A percentile compares a stretch with the other conserved stretches of the same genome.
Evolutionary conservation across 2,888 invertebrate species (phyloP).

Genomic region (Drosophila diplacantha): DNA sequence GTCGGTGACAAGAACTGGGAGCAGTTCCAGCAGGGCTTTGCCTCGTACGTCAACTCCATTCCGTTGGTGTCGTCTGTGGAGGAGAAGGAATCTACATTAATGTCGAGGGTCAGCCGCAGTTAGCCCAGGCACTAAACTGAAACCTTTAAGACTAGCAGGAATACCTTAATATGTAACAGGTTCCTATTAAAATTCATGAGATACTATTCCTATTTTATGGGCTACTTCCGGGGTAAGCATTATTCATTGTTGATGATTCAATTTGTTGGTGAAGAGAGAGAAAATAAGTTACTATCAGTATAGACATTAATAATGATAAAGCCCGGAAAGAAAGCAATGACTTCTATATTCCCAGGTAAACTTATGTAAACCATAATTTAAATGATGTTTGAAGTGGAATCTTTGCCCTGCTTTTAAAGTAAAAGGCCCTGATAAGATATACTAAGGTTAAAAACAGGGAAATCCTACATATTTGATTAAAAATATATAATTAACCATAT

Average conservation of each 20-base stretch:
- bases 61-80: slow-evolving; percentile 7
- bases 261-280: too few species aligned
- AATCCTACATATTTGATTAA: neutral
- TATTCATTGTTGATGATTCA: neutral
- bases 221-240: neutral
- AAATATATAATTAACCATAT: neutral
- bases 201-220: neutral
- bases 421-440: neutral
- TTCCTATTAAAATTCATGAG: neutral
- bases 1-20: slow-evolving; percentile 29
- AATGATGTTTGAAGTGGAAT: neutral
- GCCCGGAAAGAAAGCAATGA: too few species aligned
- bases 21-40: slow-evolving; percentile 48
- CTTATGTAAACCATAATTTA: neutral
- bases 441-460: neutral
- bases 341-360: neutral
- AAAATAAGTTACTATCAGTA: neutral
- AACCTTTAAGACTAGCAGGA: neutral
- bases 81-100: neutral
- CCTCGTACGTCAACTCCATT: slow-evolving; percentile 23
- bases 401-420: too few species aligned
- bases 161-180: neutral
- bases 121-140: neutral
- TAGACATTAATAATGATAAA: neutral
- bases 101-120: too few species aligned